These are phyloP conservation scores for Sparidentex hasta DNA, from an alignment of 2,797 vertebrate species.

Conservation along the genomic window DNA sequence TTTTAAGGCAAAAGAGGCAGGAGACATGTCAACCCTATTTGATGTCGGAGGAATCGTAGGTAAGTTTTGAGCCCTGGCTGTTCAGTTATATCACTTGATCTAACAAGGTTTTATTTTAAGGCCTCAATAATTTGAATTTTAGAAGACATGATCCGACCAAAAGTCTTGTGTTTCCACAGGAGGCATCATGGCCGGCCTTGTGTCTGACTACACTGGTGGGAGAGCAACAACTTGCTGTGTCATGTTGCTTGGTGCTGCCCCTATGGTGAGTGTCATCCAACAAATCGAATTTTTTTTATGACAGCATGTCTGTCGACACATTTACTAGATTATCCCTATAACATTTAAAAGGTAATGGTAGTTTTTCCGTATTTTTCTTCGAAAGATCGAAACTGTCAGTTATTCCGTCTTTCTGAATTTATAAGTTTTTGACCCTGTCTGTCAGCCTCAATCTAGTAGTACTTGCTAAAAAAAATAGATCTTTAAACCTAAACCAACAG, in stretches of 20 bases:
- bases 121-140: not conserved
- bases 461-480: too few species aligned
- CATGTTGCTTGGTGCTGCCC: slow-evolving; percentile 93
- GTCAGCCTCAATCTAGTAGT: too few species aligned
- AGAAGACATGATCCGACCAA: not conserved
- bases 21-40: slow-evolving; percentile 95
- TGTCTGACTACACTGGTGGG: slow-evolving; percentile 92
- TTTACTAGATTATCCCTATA: not conserved
- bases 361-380: not conserved
- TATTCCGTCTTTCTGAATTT: too few species aligned
- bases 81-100: not conserved
- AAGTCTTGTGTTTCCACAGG: slow-evolving; percentile 76
- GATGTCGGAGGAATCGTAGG: slow-evolving; percentile 96
- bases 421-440: too few species aligned
- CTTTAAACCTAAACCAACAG: too few species aligned
- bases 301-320: not conserved
- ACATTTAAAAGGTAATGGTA: not conserved
- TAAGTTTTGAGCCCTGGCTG: slow-evolving; percentile 65
- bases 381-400: too few species aligned
- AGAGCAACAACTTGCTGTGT: slow-evolving; percentile 93
- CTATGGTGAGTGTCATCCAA: slow-evolving; percentile 88
- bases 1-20: slow-evolving; percentile 92
- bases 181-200: slow-evolving; percentile 91
- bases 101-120: not conserved
- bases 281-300: not conserved